phyloP scores from a whole-genome alignment of 37 sponge, comb jelly and placozoan genomes.

The Geodia barretti region DNA sequence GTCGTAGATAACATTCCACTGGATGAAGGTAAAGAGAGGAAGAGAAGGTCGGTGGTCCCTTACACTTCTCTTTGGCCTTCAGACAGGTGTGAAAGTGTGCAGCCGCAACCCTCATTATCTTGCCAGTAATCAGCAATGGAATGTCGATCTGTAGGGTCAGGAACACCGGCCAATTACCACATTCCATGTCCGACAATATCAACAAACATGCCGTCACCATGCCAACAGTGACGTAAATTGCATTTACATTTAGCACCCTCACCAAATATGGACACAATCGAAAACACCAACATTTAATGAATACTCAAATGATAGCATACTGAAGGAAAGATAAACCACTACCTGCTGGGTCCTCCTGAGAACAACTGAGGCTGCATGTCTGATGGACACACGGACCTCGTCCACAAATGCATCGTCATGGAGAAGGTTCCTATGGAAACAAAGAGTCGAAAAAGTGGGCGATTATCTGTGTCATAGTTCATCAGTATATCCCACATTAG shows the following conservation, averaged over 20 bases:
- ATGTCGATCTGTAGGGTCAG: conserved; percentile 48
- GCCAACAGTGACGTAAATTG: neutral
- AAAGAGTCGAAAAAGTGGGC: no score
- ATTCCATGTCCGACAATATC: neutral
- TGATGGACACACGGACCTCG: conserved; percentile 23
- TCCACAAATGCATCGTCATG: conserved; percentile 27
- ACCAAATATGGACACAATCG: no score
- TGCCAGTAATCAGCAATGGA: conserved; percentile 37
- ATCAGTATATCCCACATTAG: no score
- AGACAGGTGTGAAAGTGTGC: conserved; percentile 63
- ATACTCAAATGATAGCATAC: no score
- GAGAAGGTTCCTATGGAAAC: neutral
- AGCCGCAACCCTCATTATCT: conserved; percentile 24
- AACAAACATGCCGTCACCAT: neutral
- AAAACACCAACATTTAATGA: no score
- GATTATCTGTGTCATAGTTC: no score
- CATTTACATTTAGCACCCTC: no score
- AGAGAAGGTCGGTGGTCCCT: conserved; percentile 5
- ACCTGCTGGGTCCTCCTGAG: conserved; percentile 26
- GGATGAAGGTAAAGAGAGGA: no score
- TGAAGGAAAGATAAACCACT: no score
- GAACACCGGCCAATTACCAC: no score
- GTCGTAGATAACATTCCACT: no score
- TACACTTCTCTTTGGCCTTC: conserved; percentile 46
- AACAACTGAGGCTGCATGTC: conserved; percentile 19